A percentile compares a stretch with the other conserved stretches of the same genome.
Evolutionary conservation across 2,113 vertebrate genomes (phyloP).

Genomic region (Sinocyclocheilus anshuiensis): DNA sequence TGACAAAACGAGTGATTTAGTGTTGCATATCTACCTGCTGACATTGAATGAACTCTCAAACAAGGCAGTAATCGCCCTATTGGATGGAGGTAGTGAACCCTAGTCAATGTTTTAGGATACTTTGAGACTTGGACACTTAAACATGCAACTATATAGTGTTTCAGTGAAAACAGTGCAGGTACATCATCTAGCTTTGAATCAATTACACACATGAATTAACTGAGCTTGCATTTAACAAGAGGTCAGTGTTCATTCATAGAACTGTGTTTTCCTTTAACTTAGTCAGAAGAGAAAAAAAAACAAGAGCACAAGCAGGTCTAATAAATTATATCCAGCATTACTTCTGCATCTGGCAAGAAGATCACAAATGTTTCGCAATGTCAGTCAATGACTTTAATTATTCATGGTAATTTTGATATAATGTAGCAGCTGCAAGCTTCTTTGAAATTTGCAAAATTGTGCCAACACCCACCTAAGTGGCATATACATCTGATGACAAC

Average conservation of each 20-base stretch:
- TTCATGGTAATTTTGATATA: neutral
- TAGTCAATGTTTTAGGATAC: neutral
- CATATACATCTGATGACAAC: neutral
- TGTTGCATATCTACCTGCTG: slow-evolving; percentile 41
- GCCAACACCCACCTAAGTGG: neutral
- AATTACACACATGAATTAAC: slow-evolving; percentile 73
- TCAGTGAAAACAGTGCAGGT: neutral
- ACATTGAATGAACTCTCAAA: slow-evolving; percentile 22
- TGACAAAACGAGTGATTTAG: slow-evolving; percentile 39
- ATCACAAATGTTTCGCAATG: neutral
- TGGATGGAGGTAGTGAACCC: neutral
- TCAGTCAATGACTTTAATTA: neutral
- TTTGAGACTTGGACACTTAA: neutral
- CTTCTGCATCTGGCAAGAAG: neutral
- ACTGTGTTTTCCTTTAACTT: slow-evolving; percentile 55
- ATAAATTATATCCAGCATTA: neutral
- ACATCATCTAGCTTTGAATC: slow-evolving; percentile 68
- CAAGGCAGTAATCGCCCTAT: slow-evolving; percentile 10
- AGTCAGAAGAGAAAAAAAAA: slow-evolving; percentile 27
- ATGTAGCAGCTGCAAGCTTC: neutral
- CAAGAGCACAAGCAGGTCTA: slow-evolving; percentile 26
- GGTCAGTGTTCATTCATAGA: slow-evolving; percentile 63
- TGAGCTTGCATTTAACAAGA: slow-evolving; percentile 68
- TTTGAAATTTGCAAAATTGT: neutral
- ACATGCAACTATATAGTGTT: neutral